Percentiles rank a stretch among this genome's conserved stretches.
phyloP scores from a whole-genome alignment of 2,113 vertebrate genomes.

The Trichechus manatus region DNA sequence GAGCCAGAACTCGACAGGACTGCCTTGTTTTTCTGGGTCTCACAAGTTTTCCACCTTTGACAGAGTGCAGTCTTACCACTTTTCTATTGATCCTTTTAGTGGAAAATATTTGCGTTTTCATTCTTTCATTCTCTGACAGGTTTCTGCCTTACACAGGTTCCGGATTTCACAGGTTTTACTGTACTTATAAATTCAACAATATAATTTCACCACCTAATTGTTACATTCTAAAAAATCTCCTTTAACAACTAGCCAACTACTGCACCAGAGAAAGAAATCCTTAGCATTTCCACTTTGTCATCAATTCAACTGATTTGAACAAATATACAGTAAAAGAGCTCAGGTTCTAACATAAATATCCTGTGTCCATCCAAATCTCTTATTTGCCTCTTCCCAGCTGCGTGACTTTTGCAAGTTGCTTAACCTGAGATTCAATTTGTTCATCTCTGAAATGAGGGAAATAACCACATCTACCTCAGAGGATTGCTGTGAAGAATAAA shows the following conservation, averaged over 20 bases:
- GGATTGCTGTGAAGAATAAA: neutral
- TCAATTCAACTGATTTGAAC: neutral
- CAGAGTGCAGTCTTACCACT: too few relatives aligned
- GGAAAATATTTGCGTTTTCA: too few relatives aligned
- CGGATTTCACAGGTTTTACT: too few relatives aligned
- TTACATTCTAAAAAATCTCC: neutral
- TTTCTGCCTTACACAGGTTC: too few relatives aligned
- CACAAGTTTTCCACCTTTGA: too few relatives aligned
- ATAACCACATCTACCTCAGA: neutral
- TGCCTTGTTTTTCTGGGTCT: too few relatives aligned
- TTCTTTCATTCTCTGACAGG: too few relatives aligned
- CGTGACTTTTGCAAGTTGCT: neutral
- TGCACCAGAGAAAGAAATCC: conserved; percentile 18
- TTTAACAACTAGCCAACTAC: neutral
- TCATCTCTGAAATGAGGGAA: neutral
- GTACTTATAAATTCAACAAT: neutral
- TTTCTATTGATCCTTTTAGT: too few relatives aligned
- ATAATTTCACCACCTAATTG: neutral
- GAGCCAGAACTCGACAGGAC: too few relatives aligned
- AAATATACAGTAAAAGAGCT: neutral
- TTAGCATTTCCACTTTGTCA: neutral
- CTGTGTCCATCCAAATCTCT: neutral
- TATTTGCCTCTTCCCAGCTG: neutral
- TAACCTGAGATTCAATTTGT: neutral
- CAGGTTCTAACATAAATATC: neutral